Base-by-base conservation (phyloP, 2,888 invertebrate genomes). In the Cheilosia impressa region DNA sequence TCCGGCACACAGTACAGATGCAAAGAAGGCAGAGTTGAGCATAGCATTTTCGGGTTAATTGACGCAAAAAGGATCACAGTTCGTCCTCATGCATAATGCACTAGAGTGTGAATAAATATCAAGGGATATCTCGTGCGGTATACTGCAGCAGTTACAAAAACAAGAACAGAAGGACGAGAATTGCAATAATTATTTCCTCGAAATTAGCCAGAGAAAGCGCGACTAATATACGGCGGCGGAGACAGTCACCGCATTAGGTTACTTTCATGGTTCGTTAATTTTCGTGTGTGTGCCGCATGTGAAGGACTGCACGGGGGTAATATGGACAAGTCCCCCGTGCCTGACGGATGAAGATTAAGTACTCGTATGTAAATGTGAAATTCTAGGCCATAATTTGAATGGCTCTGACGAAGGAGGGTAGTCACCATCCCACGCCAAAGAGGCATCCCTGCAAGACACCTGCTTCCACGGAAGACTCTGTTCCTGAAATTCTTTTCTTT, bases 11-110 rank as follows among this genome's bases (percentile, higher is more conserved):
- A 47, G 15, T 1, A 22, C 22, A 22, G 13, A 31, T 6, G n/a
- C 34, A 17, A 22, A 52, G 19, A 31, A 45, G 34, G 41, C n/a
- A 55, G 43, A 45, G 34, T 24, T 63, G 41, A 60, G 71, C 60
- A 60, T 24, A 75, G 31, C 53, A 80, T 75, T 71, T 80, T 80
- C 53, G 80, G 75, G 84, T 84, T 80, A 84, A 84, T 84, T 80
- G 84, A 84, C 75, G 80, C 84, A 84, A 84, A 84, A 84, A 84
- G 84, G 80, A 80, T 84, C 84, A 80, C 65, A 80, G 75, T 84
- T 76, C 47, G 71, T 75, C 47, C 65, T 80, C 71, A 80, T 84
- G 72, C 75, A 80, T 84, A 76, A 84, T 84, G 80, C 80, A 75
- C 69, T 43, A 41, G 69, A 24, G 69, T 75, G 84, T 80, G 65